Conservation (phyloP, 2,797 vertebrate genomes). For the Valencia hispanica region DNA sequence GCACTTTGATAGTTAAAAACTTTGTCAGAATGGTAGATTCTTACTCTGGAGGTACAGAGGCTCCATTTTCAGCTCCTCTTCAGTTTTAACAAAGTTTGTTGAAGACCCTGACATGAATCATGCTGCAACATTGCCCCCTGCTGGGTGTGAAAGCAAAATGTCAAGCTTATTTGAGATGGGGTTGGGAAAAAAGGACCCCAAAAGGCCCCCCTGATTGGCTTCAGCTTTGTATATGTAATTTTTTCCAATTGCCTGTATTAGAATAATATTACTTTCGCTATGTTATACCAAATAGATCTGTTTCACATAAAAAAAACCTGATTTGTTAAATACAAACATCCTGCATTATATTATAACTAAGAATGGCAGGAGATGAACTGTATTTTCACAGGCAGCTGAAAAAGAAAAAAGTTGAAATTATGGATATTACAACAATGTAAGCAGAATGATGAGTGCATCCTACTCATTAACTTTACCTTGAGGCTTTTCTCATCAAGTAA, state of each 20-base stretch:
- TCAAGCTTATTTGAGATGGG: too few relatives aligned
- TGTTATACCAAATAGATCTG: too few relatives aligned
- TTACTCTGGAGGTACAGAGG: slow-evolving; percentile 28
- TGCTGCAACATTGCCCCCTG: slow-evolving; percentile 71
- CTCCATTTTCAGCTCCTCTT: slow-evolving; percentile 32
- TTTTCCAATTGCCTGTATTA: too few relatives aligned
- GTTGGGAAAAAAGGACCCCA: background rate
- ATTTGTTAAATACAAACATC: background rate
- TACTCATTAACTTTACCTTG: slow-evolving; percentile 49
- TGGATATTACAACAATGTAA: background rate
- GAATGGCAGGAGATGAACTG: too few relatives aligned
- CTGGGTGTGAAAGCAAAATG: slow-evolving; percentile 25
- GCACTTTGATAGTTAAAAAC: slow-evolving; percentile 39
- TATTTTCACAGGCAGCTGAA: background rate
- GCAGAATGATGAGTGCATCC: slow-evolving; percentile 21
- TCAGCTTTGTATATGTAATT: background rate
- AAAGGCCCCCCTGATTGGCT: background rate
- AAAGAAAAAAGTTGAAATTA: background rate
- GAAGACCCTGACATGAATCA: slow-evolving; percentile 4
- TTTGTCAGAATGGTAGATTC: slow-evolving; percentile 22
- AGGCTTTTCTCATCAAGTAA: slow-evolving; percentile 37
- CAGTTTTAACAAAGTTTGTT: slow-evolving; percentile 26
- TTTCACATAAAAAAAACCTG: background rate
- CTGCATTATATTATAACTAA: background rate
- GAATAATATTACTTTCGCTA: background rate